Evolutionary conservation across 2,888 invertebrate genomes (phyloP).

Genomic region (Pseudococcus viburni): DNA sequence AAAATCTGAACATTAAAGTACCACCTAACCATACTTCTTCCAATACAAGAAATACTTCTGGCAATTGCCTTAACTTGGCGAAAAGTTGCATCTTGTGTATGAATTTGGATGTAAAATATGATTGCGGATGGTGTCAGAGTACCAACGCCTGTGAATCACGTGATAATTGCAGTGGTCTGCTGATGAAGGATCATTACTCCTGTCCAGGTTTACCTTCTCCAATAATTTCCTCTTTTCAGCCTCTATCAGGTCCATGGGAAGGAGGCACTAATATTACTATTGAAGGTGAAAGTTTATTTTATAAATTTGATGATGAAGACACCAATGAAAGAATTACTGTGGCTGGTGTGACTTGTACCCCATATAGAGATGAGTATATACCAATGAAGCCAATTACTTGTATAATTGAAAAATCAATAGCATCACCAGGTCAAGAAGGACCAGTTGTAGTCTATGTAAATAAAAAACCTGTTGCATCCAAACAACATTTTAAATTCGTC

Average conservation of each 20-base stretch:
- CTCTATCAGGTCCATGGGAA: slow-evolving; percentile 92
- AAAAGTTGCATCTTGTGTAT: slow-evolving; percentile 98
- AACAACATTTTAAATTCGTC: slow-evolving; percentile 87
- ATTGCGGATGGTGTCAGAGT: slow-evolving; percentile 97
- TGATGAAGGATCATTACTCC: slow-evolving; percentile 76
- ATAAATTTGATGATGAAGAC: slow-evolving; percentile 83
- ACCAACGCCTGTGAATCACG: slow-evolving; percentile 92
- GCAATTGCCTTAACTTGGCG: slow-evolving; percentile 96
- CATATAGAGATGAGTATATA: slow-evolving; percentile 85
- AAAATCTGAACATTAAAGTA: too few relatives aligned
- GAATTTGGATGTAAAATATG: slow-evolving; percentile 82
- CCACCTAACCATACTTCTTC: slow-evolving; percentile 72
- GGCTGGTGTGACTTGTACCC: slow-evolving; percentile 92
- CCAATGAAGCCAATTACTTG: slow-evolving; percentile 93
- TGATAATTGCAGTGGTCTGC: slow-evolving; percentile 79
- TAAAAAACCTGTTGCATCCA: slow-evolving; percentile 90
- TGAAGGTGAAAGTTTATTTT: slow-evolving; percentile 94
- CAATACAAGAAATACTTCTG: slow-evolving; percentile 88
- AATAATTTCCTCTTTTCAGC: slow-evolving; percentile 87
- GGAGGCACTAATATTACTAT: slow-evolving; percentile 97
- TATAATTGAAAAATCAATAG: slow-evolving; percentile 81
- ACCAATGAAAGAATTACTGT: slow-evolving; percentile 90
- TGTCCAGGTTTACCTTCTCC: slow-evolving; percentile 86
- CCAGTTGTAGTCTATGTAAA: slow-evolving; percentile 70
- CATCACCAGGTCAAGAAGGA: not conserved